phyloP scores from a whole-genome alignment of 2,797 vertebrate species.

The Buphagus erythrorhynchus region DNA sequence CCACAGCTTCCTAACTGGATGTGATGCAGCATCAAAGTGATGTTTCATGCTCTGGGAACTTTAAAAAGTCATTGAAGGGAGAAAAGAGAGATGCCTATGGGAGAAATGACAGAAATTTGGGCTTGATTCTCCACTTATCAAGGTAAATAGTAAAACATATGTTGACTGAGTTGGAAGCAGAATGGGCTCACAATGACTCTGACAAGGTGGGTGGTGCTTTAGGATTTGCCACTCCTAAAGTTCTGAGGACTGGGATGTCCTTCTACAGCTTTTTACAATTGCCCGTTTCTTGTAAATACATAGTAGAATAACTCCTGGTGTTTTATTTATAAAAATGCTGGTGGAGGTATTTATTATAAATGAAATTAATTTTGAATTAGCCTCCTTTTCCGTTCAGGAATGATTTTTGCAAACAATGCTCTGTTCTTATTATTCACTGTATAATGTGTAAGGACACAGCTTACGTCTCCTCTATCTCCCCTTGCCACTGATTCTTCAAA shows the following conservation, averaged over 20 bases:
- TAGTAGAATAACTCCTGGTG: slow-evolving; percentile 8
- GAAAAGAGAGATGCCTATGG: slow-evolving; percentile 33
- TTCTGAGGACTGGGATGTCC: background rate
- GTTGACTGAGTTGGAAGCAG: background rate
- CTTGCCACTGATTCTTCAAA: background rate
- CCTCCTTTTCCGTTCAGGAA: background rate
- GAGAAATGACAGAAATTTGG: slow-evolving; percentile 38
- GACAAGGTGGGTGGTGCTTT: background rate
- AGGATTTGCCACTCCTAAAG: background rate
- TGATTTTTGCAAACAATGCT: slow-evolving; percentile 25
- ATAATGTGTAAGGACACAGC: background rate
- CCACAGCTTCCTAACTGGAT: slow-evolving; percentile 59
- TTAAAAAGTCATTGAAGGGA: slow-evolving; percentile 61
- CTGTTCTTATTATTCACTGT: background rate
- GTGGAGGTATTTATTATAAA: slow-evolving; percentile 63
- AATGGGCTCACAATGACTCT: background rate
- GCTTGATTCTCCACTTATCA: background rate
- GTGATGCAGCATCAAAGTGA: slow-evolving; percentile 71
- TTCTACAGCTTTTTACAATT: background rate
- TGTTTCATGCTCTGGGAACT: slow-evolving; percentile 68
- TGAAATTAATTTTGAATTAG: slow-evolving; percentile 65
- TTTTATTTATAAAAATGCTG: slow-evolving; percentile 59
- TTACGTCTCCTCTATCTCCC: background rate
- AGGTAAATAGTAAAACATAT: slow-evolving; percentile 13
- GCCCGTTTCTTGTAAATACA: background rate